Percentiles rank a stretch among this genome's conserved stretches.
Conservation (phyloP, 2,888 invertebrate species). For the Mesodorylaimus sp. region DNA sequence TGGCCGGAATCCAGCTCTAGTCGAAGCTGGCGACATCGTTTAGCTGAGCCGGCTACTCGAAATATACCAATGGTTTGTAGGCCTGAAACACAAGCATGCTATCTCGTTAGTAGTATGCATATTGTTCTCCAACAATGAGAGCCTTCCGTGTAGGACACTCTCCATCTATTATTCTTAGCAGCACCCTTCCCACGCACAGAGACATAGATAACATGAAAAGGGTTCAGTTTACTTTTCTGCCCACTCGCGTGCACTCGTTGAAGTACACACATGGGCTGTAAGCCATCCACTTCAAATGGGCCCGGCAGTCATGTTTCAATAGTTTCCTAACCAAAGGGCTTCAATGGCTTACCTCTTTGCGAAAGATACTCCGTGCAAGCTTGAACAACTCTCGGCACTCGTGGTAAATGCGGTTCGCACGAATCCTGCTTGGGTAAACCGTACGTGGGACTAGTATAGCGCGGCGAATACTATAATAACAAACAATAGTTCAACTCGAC, state of each 20-base stretch:
- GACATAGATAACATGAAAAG: background rate
- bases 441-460: conserved; percentile 8
- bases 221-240: no score
- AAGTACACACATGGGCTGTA: no score
- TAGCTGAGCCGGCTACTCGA: conserved; percentile 74
- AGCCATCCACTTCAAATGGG: no score
- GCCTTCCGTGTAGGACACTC: no score
- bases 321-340: no score
- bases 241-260: no score
- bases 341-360: conserved; percentile 31
- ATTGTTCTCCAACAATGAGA: no score
- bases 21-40: conserved; percentile 64
- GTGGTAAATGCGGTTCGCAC: conserved; percentile 21
- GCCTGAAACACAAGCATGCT: conserved; percentile 23
- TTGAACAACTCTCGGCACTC: conserved; percentile 32
- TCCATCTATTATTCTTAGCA: no score
- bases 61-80: conserved; percentile 71
- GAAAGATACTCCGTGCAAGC: conserved; percentile 33
- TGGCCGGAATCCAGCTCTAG: conserved; percentile 15
- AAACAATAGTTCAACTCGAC: no score
- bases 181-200: no score
- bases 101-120: no score
- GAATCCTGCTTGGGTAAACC: conserved; percentile 13
- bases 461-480: background rate
- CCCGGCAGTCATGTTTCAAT: no score